phyloP scores from a whole-genome alignment of 2,888 invertebrate genomes.

The Strigamia maritima region DNA sequence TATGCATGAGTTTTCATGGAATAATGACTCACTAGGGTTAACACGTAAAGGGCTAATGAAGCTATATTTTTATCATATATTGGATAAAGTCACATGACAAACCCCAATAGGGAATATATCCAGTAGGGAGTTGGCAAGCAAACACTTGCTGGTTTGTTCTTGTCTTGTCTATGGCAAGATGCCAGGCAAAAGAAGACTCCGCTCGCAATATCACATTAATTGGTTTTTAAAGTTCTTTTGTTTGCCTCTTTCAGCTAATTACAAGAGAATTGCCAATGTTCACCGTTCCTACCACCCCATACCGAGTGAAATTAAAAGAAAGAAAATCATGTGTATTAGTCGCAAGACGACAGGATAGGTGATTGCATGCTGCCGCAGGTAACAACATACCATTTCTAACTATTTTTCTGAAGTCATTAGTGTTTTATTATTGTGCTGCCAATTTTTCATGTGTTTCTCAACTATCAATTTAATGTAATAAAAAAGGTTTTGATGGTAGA shows the following conservation, averaged over 20 bases:
- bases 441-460: not conserved
- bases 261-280: conserved; percentile 32
- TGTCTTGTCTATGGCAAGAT: conserved; percentile 17
- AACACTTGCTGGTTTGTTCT: not conserved
- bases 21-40: not conserved
- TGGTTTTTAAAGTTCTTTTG: conserved; percentile 34
- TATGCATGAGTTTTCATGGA: not conserved
- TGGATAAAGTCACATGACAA: conserved; percentile 9
- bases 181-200: conserved; percentile 26
- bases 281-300: conserved; percentile 29
- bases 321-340: conserved; percentile 25
- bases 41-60: conserved; percentile 3
- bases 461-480: not conserved
- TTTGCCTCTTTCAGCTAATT: conserved; percentile 32
- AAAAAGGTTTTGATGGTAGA: not conserved
- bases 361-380: conserved; percentile 32
- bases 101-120: not conserved
- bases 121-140: conserved; percentile 28
- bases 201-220: conserved; percentile 29
- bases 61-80: conserved; percentile 18
- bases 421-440: not conserved
- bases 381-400: not conserved
- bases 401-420: conserved; percentile 8
- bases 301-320: conserved; percentile 30
- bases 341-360: conserved; percentile 15